Evolutionary conservation across 1,140 invertebrate genomes (phyloP).

Genomic region (Drosophila kanapiae): DNA sequence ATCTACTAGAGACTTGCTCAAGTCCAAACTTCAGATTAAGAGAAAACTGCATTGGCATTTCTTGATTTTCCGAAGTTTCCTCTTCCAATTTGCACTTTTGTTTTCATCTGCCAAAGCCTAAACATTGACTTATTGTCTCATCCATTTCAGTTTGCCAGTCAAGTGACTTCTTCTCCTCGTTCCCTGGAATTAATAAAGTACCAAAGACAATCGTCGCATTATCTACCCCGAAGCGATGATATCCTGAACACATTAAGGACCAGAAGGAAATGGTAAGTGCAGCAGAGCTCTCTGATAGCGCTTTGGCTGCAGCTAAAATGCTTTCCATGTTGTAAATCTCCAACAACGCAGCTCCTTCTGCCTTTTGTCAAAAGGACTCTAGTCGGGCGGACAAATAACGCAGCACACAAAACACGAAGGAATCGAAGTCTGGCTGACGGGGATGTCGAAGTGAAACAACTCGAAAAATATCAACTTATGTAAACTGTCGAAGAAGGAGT

Average conservation of each 20-base stretch:
- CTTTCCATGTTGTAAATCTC: conserved; percentile 70
- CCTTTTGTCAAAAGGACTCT: conserved; percentile 46
- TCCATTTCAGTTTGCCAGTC: conserved; percentile 10
- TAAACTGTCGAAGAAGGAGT: conserved; percentile 64
- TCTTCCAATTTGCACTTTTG: not conserved
- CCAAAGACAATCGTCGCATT: conserved; percentile 63
- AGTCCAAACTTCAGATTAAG: not conserved
- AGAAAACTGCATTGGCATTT: conserved; percentile 1
- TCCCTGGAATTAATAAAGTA: conserved; percentile 40
- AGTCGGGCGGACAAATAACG: conserved; percentile 71
- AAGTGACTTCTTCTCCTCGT: not conserved
- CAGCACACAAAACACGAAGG: conserved; percentile 37
- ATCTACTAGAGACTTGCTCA: not conserved
- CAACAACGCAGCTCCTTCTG: conserved; percentile 1
- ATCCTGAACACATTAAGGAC: conserved; percentile 7
- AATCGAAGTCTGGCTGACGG: conserved; percentile 23
- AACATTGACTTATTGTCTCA: conserved; percentile 18
- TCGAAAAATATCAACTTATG: conserved; percentile 81
- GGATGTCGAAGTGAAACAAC: conserved; percentile 46
- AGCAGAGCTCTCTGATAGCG: conserved; percentile 27
- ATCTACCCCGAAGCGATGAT: conserved; percentile 34
- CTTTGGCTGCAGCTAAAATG: conserved; percentile 69
- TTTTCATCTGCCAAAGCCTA: conserved; percentile 1
- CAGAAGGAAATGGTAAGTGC: conserved; percentile 16
- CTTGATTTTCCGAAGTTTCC: not conserved